Base-by-base conservation (phyloP, 37 sponge, comb jelly and placozoan species). In the Chondrilla cf. caribensis region DNA sequence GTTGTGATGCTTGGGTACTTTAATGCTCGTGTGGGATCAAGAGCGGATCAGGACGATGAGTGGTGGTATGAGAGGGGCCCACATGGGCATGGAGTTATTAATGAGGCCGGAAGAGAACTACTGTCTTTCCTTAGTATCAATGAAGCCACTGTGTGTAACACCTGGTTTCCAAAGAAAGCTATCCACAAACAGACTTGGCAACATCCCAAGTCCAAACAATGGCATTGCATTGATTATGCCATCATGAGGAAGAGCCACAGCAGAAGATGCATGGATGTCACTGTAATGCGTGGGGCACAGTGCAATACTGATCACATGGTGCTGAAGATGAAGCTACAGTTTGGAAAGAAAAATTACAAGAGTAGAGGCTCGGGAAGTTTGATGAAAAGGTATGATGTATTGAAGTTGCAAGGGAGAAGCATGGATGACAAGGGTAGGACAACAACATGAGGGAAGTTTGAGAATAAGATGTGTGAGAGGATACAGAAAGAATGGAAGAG, bases 101-200 rank as follows among this genome's bases (percentile, higher is more conserved):
- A 67, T 68, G 83, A 82, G 15, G 70, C 83, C 31, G 83, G 83
- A 22, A 37, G 68, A 11, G 82, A 67, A 47, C 35, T 82, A 35
- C 28, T 82, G 58, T 41, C 83, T 21, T 82, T 82, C 55, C 72
- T 68, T 68, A 0, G 57, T 37, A 67, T 47, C 38, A 82, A 82
- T 70, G 72, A 68, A 37, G 67, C 32, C 54, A 59, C 64, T 58
- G 81, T 59, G 31, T 78, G 85, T 58, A 84, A 84, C 70, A 84
- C 85, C 54, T 85, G 79, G 79, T 85, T 79, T 58, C 21, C 11
- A 21, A 85, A 85, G 60, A 76, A 40, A 35, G 70, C 60, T 26
- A 81, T 87, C 18, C 79, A 87, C 70, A 81, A 82, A 54, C 54
- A 60, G 25, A 87, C 87, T n/a, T 65, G 67, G 67, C 67, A 65